A percentile compares a stretch with the other conserved stretches of the same genome.
These are phyloP conservation scores for Orthosia gothica DNA, from an alignment of 2,888 invertebrate genomes.

Conservation along the genomic window DNA sequence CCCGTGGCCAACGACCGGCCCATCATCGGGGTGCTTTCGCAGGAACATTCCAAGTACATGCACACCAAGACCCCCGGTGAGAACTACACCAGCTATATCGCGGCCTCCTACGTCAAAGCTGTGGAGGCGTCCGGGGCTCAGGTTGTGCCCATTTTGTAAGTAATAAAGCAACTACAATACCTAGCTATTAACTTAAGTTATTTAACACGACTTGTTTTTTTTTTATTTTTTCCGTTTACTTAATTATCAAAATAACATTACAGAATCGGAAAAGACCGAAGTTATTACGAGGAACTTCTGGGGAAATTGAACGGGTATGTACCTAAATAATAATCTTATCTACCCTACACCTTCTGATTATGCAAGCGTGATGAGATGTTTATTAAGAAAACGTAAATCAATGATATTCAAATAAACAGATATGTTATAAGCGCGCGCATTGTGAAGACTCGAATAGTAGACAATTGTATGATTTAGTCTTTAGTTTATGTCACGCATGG, in stretches of 20 bases:
- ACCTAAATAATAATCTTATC: not conserved
- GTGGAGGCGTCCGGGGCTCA: conserved; percentile 97
- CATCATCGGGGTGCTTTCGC: conserved; percentile 94
- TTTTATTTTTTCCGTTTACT: not conserved
- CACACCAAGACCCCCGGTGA: conserved; percentile 88
- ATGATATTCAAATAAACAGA: too few species aligned
- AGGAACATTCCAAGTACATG: conserved; percentile 92
- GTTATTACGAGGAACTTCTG: conserved; percentile 93
- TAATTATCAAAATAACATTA: conserved; percentile 68
- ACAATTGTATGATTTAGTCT: too few species aligned
- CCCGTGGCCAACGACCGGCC: conserved; percentile 88
- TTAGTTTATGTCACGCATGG: too few species aligned
- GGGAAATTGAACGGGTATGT: conserved; percentile 94
- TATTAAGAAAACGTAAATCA: too few species aligned
- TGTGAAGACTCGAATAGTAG: too few species aligned
- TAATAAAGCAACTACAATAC: not conserved
- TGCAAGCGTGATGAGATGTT: too few species aligned
- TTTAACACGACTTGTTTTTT: too few species aligned
- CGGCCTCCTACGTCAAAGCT: conserved; percentile 97
- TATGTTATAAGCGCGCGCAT: too few species aligned
- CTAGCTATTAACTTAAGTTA: too few species aligned
- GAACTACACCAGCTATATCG: conserved; percentile 94
- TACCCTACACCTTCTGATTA: too few species aligned
- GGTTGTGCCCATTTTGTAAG: conserved; percentile 96
- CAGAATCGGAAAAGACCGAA: conserved; percentile 92